Evolutionary conservation across 2,888 invertebrate genomes (phyloP), one percentile per base, ranked within the genome.

Genomic region (Rhamphomyia laevipes): DNA sequence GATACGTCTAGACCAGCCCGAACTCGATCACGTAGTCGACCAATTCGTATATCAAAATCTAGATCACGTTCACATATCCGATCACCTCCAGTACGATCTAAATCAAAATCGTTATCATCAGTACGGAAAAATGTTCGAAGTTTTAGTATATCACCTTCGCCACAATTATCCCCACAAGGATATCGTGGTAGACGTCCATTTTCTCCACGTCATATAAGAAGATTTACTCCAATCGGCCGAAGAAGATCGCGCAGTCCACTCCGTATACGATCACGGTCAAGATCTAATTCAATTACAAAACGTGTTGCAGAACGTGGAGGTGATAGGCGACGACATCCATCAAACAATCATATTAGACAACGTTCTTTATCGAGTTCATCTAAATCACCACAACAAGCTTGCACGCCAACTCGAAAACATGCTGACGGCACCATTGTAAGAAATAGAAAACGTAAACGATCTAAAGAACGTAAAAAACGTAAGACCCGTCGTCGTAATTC

Each of bases 1-100:
- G 88, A 88, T 67, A 75, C 82, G 47, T 74, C 76, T 1, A 63
- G 71, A 6, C 61, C 61, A 16, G 73, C 73, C 38, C 65, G 69
- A 30, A 67, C 69, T 42, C 68, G 66, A 9, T 63, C 64, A 3
- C 46, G 44, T 1, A 63, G 63, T 43, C 57, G 59, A 18, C 56
- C 59, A 21, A 54, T 55, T 3, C 57, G 56, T n/a, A 61, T 70
- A 11, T 65, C 67, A 9, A 57, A 63, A 44, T 67, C 72, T 2
- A 61, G 64, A 13, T 63, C 65, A 17, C 59, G 61, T 42, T 55
- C 54, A 30, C 54, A 58, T 30, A 46, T 49, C 9, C 13, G 16
- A 31, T 47, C 53, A 31, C 31, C 53, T 23, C 31, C 38, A 35
- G 61, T 64, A n/a, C 56, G 59, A 10, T 45, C 51, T 6, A 31